Conservation (phyloP, 2,797 vertebrate genomes). For the Tenualosa ilisha region DNA sequence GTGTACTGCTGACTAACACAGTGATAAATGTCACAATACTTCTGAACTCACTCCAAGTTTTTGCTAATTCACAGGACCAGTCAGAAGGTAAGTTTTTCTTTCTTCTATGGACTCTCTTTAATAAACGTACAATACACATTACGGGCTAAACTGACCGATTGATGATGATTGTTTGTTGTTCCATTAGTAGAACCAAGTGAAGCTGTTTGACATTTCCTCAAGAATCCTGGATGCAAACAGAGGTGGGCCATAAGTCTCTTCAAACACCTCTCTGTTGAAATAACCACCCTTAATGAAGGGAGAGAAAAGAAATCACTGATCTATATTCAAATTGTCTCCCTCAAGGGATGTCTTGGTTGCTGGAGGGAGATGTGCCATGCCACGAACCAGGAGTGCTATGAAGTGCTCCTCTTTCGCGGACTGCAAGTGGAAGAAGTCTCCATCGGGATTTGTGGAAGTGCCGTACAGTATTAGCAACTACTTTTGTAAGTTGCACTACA, state of each 20-base stretch:
- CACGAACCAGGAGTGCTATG: background rate
- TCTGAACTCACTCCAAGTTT: background rate
- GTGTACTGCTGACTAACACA: background rate
- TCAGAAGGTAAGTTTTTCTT: background rate
- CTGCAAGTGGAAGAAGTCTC: background rate
- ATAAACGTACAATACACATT: background rate
- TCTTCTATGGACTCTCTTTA: background rate
- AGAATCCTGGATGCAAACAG: background rate
- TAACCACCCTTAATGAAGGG: background rate
- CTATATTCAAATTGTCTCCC: background rate
- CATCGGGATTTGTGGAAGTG: background rate
- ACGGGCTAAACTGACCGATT: background rate
- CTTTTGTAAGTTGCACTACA: background rate
- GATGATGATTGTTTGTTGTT: background rate
- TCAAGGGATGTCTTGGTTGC: background rate
- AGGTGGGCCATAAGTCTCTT: background rate
- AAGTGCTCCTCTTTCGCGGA: background rate
- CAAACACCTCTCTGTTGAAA: background rate
- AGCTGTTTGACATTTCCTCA: background rate
- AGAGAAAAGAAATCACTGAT: background rate
- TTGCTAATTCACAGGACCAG: background rate
- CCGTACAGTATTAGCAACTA: background rate
- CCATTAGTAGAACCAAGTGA: background rate
- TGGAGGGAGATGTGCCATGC: background rate
- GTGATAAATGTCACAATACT: background rate